Base-by-base conservation (phyloP, 2,797 vertebrate species). In the Notamacropus eugenii region DNA sequence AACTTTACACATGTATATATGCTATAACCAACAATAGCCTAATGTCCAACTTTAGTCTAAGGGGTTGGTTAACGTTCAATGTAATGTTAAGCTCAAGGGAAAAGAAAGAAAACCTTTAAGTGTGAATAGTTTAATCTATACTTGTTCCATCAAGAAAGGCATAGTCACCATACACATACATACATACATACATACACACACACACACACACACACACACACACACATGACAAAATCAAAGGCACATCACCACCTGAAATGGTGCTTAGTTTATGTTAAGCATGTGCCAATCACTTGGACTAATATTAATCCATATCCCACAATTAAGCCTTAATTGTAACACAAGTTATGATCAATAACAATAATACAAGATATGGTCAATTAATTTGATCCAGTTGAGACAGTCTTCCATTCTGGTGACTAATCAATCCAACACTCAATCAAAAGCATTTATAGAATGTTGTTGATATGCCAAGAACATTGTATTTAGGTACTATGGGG, bases 1-100 rank as follows among this genome's bases (percentile, higher is more conserved):
- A 98, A 97, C 57, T 46, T 29, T 54, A 96, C 74, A 95, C 93
- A 55, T 96, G 74, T 27, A 87, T 87, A 50, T 87, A 50, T 46
- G 40, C 50, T 46, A 87, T 87, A 87, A 87, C 40, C 90, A n/a
- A 93, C 95, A 95, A 46, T 31, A 92, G 94, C 58, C 6, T 57
- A 92, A 92, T 90, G 90, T 56, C 55, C 24, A 62, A 91, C 11
- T 90, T 58, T 94, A 29, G 50, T 52, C 87, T 5, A 90, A 87
- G 91, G 50, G 10, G 93, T 22, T 92, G 52, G 28, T 57, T 54
- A 90, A 1, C 8, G 19, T 87, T 87, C 74, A 46, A 87, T 87
- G 74, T 46, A 46, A 87, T 22, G 22, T 46, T 87, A 50, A 50
- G 9, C 24, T 46, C 74, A 87, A 87, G 40, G 24, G 74, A 16